These are phyloP conservation scores for Chrysolina americana DNA, from an alignment of 2,888 invertebrate species.

Conservation along the genomic window DNA sequence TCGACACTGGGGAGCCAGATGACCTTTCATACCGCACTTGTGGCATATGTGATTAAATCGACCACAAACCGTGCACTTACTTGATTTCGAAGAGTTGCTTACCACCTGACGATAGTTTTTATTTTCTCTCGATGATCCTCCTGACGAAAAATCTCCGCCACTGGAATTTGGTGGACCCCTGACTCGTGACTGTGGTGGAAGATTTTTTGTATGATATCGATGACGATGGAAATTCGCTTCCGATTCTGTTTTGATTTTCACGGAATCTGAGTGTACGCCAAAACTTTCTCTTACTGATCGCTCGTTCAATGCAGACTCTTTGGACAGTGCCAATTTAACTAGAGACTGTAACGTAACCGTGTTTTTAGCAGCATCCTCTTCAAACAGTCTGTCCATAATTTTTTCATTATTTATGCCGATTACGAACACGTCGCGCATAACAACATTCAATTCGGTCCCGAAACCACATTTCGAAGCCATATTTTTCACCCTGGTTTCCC, in stretches of 20 bases:
- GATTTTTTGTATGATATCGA: not conserved
- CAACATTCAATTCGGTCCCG: not conserved
- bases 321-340: constrained; percentile 34
- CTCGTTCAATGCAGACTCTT: constrained; percentile 38
- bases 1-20: constrained; percentile 42
- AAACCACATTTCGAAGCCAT: not conserved
- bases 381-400: constrained; percentile 40
- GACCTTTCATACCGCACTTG: constrained; percentile 40
- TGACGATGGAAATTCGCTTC: not conserved
- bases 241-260: not conserved
- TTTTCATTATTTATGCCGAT: constrained; percentile 40
- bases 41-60: constrained; percentile 32
- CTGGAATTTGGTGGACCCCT: not conserved
- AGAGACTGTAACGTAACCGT: constrained; percentile 12
- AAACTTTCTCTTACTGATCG: constrained; percentile 24
- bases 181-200: not conserved
- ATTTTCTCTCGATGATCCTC: not conserved
- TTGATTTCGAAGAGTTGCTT: not conserved
- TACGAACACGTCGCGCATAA: constrained; percentile 27
- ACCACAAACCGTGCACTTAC: constrained; percentile 1
- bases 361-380: constrained; percentile 36
- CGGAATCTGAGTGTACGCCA: not conserved
- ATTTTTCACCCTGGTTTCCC: constrained; percentile 24
- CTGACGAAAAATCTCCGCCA: not conserved
- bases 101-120: not conserved